These are phyloP conservation scores for Brachyistius frenatus DNA, from an alignment of 2,113 vertebrate species.

Conservation along the genomic window DNA sequence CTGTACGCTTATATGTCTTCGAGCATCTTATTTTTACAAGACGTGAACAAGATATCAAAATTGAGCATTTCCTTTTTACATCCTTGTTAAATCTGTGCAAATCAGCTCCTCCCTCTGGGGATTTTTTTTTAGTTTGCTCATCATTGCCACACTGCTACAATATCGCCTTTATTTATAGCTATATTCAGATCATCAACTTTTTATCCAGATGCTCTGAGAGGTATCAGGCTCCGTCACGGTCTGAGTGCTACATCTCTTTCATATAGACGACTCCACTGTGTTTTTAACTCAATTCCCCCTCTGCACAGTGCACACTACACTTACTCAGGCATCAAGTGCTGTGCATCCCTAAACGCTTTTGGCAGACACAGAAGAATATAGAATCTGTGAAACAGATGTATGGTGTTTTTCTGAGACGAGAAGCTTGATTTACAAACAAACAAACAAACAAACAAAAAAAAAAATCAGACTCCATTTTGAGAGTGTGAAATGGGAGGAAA, in stretches of 20 bases:
- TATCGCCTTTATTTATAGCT: background rate
- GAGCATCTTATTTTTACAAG: slow-evolving; percentile 42
- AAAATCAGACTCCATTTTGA: slow-evolving; percentile 48
- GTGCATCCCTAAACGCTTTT: slow-evolving; percentile 77
- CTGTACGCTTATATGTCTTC: slow-evolving; percentile 39
- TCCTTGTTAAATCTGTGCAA: background rate
- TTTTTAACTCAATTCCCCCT: slow-evolving; percentile 49
- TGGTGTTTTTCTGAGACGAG: slow-evolving; percentile 27
- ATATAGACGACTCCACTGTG: slow-evolving; percentile 33
- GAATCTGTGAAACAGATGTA: slow-evolving; percentile 77
- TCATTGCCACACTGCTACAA: background rate
- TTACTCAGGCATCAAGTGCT: slow-evolving; percentile 59
- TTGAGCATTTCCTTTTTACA: background rate
- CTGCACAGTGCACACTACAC: slow-evolving; percentile 42
- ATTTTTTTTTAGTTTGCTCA: slow-evolving; percentile 7
- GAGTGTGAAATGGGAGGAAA: slow-evolving; percentile 52
- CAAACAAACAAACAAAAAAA: no score
- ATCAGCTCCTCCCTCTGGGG: slow-evolving; percentile 17
- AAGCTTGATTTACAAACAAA: background rate
- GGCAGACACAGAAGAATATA: slow-evolving; percentile 73
- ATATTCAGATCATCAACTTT: background rate
- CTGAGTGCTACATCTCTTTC: slow-evolving; percentile 46
- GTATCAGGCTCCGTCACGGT: background rate
- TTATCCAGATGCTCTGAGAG: slow-evolving; percentile 34
- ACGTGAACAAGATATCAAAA: slow-evolving; percentile 22